Evolutionary conservation across 2,888 invertebrate species (phyloP).

Genomic region (Hypomecis punctinalis): DNA sequence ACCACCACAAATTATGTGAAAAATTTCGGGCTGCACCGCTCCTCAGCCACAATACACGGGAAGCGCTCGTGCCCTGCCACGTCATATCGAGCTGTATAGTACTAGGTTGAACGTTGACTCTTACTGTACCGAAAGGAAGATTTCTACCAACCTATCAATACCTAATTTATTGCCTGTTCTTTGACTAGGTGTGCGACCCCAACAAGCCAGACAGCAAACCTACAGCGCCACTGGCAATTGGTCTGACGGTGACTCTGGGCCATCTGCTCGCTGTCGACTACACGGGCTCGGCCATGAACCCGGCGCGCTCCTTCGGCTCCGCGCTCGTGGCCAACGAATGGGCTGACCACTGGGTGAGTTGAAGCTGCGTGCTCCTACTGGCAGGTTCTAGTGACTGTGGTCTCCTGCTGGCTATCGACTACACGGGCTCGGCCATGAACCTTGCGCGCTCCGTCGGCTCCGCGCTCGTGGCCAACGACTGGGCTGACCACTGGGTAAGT

Average conservation of each 20-base stretch:
- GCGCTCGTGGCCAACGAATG: constrained; percentile 91
- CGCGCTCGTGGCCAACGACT: constrained; percentile 80
- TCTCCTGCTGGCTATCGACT: background rate
- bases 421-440: constrained; percentile 74
- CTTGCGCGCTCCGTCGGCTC: constrained; percentile 96
- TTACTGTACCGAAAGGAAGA: too few species aligned
- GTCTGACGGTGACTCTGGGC: constrained; percentile 93
- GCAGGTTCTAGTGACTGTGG: background rate
- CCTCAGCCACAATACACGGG: too few species aligned
- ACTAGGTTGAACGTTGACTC: too few species aligned
- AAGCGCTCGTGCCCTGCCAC: too few species aligned
- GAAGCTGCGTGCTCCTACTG: constrained; percentile 11
- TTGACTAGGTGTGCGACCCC: constrained; percentile 86
- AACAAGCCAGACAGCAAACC: constrained; percentile 92
- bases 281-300: constrained; percentile 97
- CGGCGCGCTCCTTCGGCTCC: constrained; percentile 94
- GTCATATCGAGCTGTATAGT: too few species aligned
- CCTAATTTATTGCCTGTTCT: constrained; percentile 6
- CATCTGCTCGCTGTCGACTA: constrained; percentile 93
- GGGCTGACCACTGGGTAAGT: constrained; percentile 86
- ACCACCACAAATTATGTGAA: too few species aligned
- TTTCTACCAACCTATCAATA: background rate
- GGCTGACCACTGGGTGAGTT: constrained; percentile 93
- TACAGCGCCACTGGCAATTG: constrained; percentile 94
- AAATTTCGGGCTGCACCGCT: too few species aligned